phyloP scores from a whole-genome alignment of 2,113 vertebrate genomes.

The Catagonus wagneri region DNA sequence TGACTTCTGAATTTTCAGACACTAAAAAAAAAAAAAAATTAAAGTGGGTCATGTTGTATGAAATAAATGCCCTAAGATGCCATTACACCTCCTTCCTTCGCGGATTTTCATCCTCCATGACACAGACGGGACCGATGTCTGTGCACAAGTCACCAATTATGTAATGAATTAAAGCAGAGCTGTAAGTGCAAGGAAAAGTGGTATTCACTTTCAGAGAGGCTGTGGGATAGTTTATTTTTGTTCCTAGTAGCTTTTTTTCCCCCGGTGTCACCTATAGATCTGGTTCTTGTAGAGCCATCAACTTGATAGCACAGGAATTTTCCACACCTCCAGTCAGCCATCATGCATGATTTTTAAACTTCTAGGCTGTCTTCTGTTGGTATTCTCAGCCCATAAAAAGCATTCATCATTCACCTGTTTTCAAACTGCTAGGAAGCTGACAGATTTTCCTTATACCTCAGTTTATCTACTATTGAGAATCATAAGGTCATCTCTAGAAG shows the following conservation, averaged over 20 bases:
- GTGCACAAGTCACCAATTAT: neutral
- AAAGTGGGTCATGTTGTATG: neutral
- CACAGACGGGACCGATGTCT: neutral
- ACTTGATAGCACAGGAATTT: neutral
- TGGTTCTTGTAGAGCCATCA: neutral
- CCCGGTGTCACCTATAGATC: neutral
- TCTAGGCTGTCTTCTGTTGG: neutral
- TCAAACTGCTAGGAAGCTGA: neutral
- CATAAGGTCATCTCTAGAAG: neutral
- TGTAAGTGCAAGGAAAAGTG: neutral
- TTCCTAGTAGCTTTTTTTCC: neutral
- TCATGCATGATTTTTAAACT: neutral
- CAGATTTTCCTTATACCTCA: neutral
- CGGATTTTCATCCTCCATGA: neutral
- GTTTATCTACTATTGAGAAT: neutral
- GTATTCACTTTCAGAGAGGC: neutral
- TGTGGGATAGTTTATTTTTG: neutral
- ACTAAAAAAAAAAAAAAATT: neutral
- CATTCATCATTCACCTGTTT: slow-evolving; percentile 29
- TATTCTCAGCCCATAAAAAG: neutral
- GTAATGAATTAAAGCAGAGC: neutral
- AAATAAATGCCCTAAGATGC: neutral
- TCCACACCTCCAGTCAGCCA: neutral
- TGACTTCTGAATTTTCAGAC: slow-evolving; percentile 1
- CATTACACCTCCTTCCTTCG: neutral